Percentiles rank a stretch among this genome's conserved stretches.
These are phyloP conservation scores for Eristalis intricaria DNA, from an alignment of 2,888 invertebrate species.

Conservation along the genomic window DNA sequence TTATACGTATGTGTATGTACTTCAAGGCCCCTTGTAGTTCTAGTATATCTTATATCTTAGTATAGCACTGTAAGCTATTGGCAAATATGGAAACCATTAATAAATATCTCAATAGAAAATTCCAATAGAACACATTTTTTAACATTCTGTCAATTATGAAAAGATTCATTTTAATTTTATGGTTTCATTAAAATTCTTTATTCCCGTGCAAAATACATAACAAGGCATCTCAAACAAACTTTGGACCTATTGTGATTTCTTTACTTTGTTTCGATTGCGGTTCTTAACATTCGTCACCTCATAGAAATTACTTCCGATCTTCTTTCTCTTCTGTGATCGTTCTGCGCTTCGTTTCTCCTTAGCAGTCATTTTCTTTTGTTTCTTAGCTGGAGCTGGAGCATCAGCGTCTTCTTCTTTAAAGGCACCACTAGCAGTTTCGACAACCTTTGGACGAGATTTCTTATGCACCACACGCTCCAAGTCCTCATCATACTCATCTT, in stretches of 20 bases:
- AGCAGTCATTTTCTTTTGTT: slow-evolving; percentile 85
- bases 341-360: slow-evolving; percentile 89
- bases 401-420: slow-evolving; percentile 82
- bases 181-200: not conserved
- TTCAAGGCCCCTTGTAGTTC: not conserved
- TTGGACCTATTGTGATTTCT: slow-evolving; percentile 71
- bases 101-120: not conserved
- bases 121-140: not conserved
- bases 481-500: slow-evolving; percentile 84
- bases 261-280: slow-evolving; percentile 88
- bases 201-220: not conserved
- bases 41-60: not conserved
- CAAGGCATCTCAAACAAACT: no score
- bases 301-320: slow-evolving; percentile 94
- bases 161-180: no score
- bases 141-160: not conserved
- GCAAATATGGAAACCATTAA: not conserved
- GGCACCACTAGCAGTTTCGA: slow-evolving; percentile 83
- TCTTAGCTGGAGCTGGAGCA: slow-evolving; percentile 74
- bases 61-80: not conserved
- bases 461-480: slow-evolving; percentile 78
- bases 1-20: not conserved
- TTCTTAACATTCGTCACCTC: slow-evolving; percentile 95
- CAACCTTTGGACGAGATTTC: slow-evolving; percentile 81
- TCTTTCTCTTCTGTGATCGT: slow-evolving; percentile 88